Evolutionary conservation across 2,888 invertebrate species (phyloP).

Genomic region (Hydroisotoma schaefferi): DNA sequence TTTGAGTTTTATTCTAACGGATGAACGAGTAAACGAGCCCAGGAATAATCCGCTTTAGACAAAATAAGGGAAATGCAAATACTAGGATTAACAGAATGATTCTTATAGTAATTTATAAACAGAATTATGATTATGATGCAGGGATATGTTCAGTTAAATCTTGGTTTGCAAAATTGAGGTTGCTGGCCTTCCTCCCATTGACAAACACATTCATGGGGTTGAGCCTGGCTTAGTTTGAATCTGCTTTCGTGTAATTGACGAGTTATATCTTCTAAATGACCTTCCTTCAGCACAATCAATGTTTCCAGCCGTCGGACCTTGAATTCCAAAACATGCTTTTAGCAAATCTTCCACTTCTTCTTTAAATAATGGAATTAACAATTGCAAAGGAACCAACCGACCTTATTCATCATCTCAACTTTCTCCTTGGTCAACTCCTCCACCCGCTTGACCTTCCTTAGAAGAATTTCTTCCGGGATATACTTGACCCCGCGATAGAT

Average conservation of each 20-base stretch:
- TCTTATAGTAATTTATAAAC: too few species aligned
- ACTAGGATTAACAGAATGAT: too few species aligned
- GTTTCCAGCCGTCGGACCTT: constrained; percentile 36
- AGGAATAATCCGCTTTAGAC: too few species aligned
- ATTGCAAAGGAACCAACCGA: constrained; percentile 1
- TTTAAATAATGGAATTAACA: not conserved
- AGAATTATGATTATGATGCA: too few species aligned
- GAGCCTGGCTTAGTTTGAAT: not conserved
- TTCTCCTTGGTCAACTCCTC: constrained; percentile 26
- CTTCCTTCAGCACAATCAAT: constrained; percentile 34
- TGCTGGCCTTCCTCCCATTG: not conserved
- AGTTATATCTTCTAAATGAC: constrained; percentile 31
- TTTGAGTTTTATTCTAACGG: too few species aligned
- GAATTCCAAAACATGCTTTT: not conserved
- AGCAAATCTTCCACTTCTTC: too few species aligned
- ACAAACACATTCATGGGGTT: not conserved
- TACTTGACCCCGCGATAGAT: constrained; percentile 32
- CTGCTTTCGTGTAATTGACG: constrained; percentile 27
- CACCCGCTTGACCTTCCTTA: constrained; percentile 18
- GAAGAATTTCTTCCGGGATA: constrained; percentile 17
- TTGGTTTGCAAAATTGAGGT: too few species aligned
- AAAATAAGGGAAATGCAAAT: too few species aligned
- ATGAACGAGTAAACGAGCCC: too few species aligned
- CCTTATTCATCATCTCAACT: constrained; percentile 34
- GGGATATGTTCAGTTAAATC: too few species aligned